Percentiles rank a stretch among this genome's conserved stretches.
Evolutionary conservation across 92 coral and sea anemone genomes (phyloP).

Genomic region (Epizoanthus stellaris): DNA sequence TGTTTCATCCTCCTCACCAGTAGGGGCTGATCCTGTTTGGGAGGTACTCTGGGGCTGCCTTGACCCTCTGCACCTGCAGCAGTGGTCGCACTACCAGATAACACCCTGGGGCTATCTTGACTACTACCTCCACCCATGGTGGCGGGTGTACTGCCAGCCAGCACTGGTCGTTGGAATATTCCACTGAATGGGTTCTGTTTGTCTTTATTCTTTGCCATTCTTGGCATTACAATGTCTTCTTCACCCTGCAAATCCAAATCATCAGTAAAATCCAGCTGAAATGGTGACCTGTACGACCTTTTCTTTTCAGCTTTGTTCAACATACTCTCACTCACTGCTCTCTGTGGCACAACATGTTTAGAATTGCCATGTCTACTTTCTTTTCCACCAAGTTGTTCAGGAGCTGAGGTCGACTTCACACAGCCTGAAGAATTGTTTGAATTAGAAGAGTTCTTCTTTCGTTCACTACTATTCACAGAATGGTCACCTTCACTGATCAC

Average conservation of each 20-base stretch:
- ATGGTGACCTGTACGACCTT: constrained; percentile 62
- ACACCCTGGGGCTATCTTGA: neutral
- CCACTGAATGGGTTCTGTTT: constrained; percentile 72
- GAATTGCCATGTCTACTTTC: neutral
- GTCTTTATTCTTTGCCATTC: constrained; percentile 23
- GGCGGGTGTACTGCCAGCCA: constrained; percentile 72
- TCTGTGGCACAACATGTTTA: constrained; percentile 27
- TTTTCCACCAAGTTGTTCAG: constrained; percentile 20
- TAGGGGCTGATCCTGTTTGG: constrained; percentile 63
- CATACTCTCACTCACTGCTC: constrained; percentile 47
- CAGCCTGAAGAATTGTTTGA: constrained; percentile 20
- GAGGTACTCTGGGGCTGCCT: constrained; percentile 53
- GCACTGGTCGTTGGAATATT: constrained; percentile 76
- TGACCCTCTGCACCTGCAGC: neutral
- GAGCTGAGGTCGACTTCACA: constrained; percentile 29
- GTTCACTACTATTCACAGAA: neutral
- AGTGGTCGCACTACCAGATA: constrained; percentile 55
- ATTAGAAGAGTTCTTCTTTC: neutral
- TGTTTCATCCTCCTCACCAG: constrained; percentile 74
- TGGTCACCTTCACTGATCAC: neutral
- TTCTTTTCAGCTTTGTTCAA: constrained; percentile 48
- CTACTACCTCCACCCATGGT: constrained; percentile 11
- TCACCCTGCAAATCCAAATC: constrained; percentile 29
- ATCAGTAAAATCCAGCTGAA: constrained; percentile 83
- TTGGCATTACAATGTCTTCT: neutral